These are phyloP conservation scores for Drosophila lacicola DNA, from an alignment of 2,888 invertebrate genomes.

Conservation along the genomic window DNA sequence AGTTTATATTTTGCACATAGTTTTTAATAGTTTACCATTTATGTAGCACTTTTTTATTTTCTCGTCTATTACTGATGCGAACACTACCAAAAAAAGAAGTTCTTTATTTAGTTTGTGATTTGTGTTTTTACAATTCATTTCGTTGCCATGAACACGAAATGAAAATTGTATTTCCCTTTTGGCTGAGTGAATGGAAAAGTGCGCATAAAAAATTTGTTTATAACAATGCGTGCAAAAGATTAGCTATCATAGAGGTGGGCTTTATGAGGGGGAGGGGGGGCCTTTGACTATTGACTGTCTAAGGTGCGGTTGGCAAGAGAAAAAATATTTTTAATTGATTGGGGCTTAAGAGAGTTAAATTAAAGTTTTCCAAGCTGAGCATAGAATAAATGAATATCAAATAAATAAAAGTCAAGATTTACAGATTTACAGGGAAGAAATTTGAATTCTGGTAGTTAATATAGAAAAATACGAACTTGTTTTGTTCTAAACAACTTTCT, in stretches of 20 bases:
- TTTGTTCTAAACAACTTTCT: too few species aligned
- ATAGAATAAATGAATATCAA: too few species aligned
- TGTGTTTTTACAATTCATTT: slow-evolving; percentile 48
- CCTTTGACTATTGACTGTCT: not conserved
- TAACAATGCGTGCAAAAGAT: slow-evolving; percentile 30
- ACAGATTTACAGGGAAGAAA: too few species aligned
- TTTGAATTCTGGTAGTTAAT: too few species aligned
- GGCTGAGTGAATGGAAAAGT: slow-evolving; percentile 24
- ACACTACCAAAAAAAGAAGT: slow-evolving; percentile 5
- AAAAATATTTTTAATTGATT: too few species aligned
- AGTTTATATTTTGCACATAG: slow-evolving; percentile 25
- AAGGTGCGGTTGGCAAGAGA: too few species aligned
- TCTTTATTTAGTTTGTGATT: not conserved
- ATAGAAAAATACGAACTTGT: too few species aligned
- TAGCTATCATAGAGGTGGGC: slow-evolving; percentile 25
- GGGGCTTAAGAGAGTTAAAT: too few species aligned
- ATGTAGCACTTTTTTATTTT: slow-evolving; percentile 10
- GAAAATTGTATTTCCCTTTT: slow-evolving; percentile 33
- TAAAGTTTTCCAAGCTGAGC: too few species aligned
- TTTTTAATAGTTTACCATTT: slow-evolving; percentile 17
- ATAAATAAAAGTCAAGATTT: too few species aligned
- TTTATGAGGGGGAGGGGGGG: not conserved
- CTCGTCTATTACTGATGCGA: not conserved
- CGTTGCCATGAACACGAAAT: slow-evolving; percentile 42
- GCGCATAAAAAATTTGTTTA: slow-evolving; percentile 20